Base-by-base conservation (phyloP, 2,113 vertebrate species). In the Clarias batrachus region DNA sequence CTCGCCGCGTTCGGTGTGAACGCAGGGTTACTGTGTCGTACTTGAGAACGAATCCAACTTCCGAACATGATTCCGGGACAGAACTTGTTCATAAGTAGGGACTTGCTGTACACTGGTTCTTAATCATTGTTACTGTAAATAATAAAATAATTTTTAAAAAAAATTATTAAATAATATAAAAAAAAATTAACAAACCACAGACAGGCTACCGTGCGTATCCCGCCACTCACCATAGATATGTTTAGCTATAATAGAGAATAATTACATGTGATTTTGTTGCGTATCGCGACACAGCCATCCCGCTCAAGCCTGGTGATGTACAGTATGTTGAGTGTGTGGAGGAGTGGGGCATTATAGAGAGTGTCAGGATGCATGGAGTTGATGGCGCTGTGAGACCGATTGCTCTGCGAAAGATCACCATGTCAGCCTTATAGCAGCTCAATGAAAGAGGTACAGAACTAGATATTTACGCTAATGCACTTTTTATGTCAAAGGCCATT, bases 331-430 rank as follows among this genome's bases (percentile, higher is more conserved):
- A 23, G 78, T 81, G 57, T 81, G 19, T 0, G 33, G 33, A 21
- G 37, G 30, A 62, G 25, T 14, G 9, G 25, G 78, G 41, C 30
- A 25, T 41, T 37, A 25, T 81, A 37, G 76, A n/a, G 9, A 12
- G 48, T 21, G 76, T 76, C 30, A 57, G 48, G 63, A 79, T 10
- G 7, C 74, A 8, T 57, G 62, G 41, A 37, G 84, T 33, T 54
- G 27, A 83, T 54, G 21, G 57, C 37, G 57, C 78, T 60, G 84
- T 30, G 30, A 56, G 84, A 57, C 79, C 79, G 73, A 85, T 56
- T 70, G 63, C 84, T 80, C 30, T 80, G 52, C 76, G 59, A 59
- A n/a, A 21, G 19, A 54, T 76, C 52, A 41, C 76, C 80, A 70
- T 59, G 63, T 25, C 76, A 84, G 70, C 73, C 83, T 48, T 48